Percentiles rank a stretch among this genome's conserved stretches.
These are phyloP conservation scores for Drosophila paulistorum DNA, from an alignment of 1,140 invertebrate species.

Conservation along the genomic window DNA sequence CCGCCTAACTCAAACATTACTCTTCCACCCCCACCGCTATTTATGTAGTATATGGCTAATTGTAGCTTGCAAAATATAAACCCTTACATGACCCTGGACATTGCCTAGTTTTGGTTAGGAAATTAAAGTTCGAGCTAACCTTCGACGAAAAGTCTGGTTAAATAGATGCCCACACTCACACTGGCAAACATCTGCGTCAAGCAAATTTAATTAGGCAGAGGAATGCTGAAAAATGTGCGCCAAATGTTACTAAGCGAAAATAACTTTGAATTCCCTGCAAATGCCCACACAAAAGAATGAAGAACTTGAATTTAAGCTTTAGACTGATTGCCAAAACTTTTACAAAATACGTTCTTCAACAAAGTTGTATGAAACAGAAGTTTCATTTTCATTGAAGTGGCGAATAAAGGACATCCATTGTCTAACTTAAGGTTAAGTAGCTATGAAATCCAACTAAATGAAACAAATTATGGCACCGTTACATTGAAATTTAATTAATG, in stretches of 20 bases:
- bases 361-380: too few species aligned
- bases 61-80: constrained; percentile 25
- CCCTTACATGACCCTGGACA: constrained; percentile 21
- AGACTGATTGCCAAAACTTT: too few species aligned
- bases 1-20: constrained; percentile 16
- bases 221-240: constrained; percentile 2
- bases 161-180: background rate
- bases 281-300: background rate
- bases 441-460: too few species aligned
- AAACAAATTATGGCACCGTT: too few species aligned
- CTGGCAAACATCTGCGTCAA: background rate
- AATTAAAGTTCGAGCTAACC: background rate
- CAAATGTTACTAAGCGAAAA: background rate
- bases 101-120: constrained; percentile 13
- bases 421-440: too few species aligned
- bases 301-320: constrained; percentile 1
- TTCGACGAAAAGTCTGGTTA: background rate
- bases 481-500: too few species aligned
- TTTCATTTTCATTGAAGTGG: too few species aligned
- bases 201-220: constrained; percentile 5
- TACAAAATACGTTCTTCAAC: too few species aligned
- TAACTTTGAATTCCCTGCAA: background rate
- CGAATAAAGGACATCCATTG: too few species aligned
- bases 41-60: constrained; percentile 31
- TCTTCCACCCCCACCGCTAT: constrained; percentile 5